Conservation (phyloP, 2,797 vertebrate genomes). For the Alca torda region DNA sequence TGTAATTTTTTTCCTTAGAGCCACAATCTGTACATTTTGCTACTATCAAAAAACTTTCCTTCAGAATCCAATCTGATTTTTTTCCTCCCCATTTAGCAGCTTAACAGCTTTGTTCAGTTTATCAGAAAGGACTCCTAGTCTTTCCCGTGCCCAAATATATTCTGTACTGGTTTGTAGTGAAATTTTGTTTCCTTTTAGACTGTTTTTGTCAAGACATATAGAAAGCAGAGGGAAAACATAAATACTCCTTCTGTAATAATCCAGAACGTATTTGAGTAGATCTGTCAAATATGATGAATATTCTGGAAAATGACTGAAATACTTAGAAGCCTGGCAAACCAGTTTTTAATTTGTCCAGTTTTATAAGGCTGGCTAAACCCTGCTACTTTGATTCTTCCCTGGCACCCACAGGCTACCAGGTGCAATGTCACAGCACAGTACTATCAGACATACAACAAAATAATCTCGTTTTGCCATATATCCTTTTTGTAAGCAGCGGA, state of each 20-base stretch:
- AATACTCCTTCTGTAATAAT: neutral
- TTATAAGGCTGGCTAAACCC: neutral
- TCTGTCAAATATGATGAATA: neutral
- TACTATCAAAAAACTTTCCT: neutral
- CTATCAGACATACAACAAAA: neutral
- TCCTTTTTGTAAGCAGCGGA: constrained; percentile 11
- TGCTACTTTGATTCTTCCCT: constrained; percentile 1
- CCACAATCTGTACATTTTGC: neutral
- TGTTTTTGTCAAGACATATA: neutral
- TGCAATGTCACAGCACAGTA: neutral
- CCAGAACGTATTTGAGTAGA: neutral
- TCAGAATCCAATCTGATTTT: neutral
- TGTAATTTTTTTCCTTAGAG: constrained; percentile 21
- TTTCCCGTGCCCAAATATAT: neutral
- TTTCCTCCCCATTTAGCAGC: neutral
- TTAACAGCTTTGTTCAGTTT: neutral
- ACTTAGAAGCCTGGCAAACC: neutral
- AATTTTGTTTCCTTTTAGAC: neutral
- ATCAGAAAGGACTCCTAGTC: neutral
- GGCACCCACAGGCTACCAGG: neutral
- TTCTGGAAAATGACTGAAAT: neutral
- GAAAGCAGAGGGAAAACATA: neutral
- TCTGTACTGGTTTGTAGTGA: neutral
- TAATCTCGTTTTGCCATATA: constrained; percentile 34
- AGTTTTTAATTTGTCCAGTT: neutral